Evolutionary conservation across 2,113 vertebrate species (phyloP).

Genomic region (Struthidea cinerea): DNA sequence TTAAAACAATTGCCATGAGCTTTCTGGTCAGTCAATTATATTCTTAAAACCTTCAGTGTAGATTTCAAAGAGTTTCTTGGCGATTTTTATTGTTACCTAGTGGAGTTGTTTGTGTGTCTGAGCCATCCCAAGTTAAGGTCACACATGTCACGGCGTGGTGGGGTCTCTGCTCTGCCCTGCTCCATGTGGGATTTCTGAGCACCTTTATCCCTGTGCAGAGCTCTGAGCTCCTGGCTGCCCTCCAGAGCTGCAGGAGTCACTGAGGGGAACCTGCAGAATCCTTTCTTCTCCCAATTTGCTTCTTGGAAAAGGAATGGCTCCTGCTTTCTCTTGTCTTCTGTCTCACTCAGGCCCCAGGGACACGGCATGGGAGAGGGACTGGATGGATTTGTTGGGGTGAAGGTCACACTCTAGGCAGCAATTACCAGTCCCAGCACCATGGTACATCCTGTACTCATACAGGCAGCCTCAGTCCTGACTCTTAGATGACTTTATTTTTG

Average conservation of each 20-base stretch:
- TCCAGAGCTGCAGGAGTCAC: background rate
- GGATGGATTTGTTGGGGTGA: background rate
- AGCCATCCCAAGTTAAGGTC: background rate
- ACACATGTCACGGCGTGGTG: fast-evolving
- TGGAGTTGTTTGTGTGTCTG: background rate
- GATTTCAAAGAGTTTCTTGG: background rate
- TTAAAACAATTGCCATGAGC: slow-evolving; percentile 33
- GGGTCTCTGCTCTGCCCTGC: background rate
- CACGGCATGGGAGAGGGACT: background rate
- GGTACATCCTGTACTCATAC: background rate
- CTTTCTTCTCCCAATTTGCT: background rate
- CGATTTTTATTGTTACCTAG: background rate
- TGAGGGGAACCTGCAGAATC: background rate
- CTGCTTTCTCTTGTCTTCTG: background rate
- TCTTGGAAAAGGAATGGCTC: background rate
- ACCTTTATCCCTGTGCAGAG: background rate
- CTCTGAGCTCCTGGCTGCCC: background rate
- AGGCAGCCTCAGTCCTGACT: background rate
- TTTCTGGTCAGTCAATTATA: slow-evolving; percentile 41
- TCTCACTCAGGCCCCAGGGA: background rate
- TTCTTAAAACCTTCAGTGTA: background rate
- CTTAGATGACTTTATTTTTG: background rate
- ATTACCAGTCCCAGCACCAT: background rate
- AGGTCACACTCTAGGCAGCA: background rate
- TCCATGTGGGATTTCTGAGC: background rate